These are phyloP conservation scores for Crotophaga sulcirostris DNA, from an alignment of 2,113 vertebrate species.

Conservation along the genomic window DNA sequence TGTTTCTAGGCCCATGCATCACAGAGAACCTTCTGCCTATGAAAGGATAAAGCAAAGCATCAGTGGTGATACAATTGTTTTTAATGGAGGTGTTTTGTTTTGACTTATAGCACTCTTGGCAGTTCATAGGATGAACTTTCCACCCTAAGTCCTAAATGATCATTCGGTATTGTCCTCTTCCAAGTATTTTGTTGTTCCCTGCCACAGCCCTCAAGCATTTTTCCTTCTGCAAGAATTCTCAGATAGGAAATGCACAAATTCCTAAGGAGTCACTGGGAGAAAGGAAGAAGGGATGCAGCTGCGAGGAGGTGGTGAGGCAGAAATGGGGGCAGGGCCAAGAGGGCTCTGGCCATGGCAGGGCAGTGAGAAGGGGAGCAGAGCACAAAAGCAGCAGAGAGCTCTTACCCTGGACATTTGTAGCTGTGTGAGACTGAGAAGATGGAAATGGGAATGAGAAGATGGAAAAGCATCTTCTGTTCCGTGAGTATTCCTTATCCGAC, in stretches of 20 bases:
- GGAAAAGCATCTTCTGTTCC: neutral
- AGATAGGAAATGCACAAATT: constrained; percentile 1
- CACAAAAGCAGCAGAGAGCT: neutral
- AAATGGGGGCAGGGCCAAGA: neutral
- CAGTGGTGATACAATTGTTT: neutral
- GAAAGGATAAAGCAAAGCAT: neutral
- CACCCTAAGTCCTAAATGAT: neutral
- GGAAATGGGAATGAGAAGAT: neutral
- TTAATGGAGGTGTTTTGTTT: neutral
- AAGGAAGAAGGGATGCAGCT: neutral
- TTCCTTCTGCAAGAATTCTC: neutral
- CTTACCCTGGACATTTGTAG: neutral
- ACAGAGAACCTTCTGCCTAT: neutral
- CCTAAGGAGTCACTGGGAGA: neutral
- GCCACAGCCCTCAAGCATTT: neutral
- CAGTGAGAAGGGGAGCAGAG: neutral
- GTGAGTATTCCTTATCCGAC: neutral
- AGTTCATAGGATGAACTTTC: neutral
- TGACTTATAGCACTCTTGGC: neutral
- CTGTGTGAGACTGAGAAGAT: neutral
- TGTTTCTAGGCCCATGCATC: neutral
- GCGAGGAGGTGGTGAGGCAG: neutral
- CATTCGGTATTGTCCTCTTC: neutral
- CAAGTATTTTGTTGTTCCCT: neutral
- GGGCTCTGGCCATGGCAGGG: neutral